Evolutionary conservation across 2,113 vertebrate genomes (phyloP).

Genomic region (Amia ocellicauda): DNA sequence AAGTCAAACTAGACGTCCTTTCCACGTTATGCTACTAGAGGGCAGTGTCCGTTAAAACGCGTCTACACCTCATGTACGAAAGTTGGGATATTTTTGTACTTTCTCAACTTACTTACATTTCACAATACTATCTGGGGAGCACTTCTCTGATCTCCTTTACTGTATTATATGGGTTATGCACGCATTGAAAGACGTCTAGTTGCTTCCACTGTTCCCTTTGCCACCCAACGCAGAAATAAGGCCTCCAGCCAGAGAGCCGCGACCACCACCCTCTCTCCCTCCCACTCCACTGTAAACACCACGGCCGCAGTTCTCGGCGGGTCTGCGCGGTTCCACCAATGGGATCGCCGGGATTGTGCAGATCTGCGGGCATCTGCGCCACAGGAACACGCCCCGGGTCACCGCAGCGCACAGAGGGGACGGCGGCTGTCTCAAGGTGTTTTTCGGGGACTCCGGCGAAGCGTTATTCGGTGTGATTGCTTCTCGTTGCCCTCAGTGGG

Average conservation of each 20-base stretch:
- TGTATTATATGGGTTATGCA: neutral
- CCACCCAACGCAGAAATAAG: neutral
- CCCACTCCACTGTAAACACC: too few species aligned
- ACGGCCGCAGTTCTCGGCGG: too few species aligned
- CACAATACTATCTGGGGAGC: too few species aligned
- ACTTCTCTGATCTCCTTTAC: neutral
- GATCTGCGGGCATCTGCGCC: too few species aligned
- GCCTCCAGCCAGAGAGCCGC: neutral
- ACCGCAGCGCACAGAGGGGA: neutral
- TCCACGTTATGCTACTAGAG: neutral
- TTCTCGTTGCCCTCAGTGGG: too few species aligned
- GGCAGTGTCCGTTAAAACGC: neutral
- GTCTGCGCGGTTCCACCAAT: too few species aligned
- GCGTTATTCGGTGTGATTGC: too few species aligned
- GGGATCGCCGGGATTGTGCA: too few species aligned
- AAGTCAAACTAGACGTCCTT: neutral
- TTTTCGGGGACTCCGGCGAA: too few species aligned
- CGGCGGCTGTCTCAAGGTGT: too few species aligned
- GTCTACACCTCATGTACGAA: neutral
- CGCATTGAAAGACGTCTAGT: neutral
- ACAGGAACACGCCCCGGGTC: neutral
- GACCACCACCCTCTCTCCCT: slow-evolving; percentile 15
- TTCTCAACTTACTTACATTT: too few species aligned
- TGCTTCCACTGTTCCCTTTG: neutral
- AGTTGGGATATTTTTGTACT: neutral